Percentiles rank a stretch among this genome's conserved stretches.
phyloP scores from a whole-genome alignment of 2,113 vertebrate genomes.

The Sylvia atricapilla region DNA sequence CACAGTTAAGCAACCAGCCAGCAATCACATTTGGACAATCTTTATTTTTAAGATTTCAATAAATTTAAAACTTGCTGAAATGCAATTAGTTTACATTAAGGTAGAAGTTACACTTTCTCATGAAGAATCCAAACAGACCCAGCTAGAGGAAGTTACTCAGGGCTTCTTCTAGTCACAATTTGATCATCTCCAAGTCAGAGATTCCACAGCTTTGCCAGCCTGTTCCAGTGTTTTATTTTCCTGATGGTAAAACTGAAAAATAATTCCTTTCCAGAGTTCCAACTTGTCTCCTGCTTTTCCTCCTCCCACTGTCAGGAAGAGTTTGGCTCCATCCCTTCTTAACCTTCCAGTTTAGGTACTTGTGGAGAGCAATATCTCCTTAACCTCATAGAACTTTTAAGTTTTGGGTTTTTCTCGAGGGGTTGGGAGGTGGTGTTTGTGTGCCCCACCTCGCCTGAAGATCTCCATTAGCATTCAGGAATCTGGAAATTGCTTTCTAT shows the following conservation, averaged over 20 bases:
- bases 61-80: neutral
- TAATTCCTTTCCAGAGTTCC: neutral
- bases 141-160: neutral
- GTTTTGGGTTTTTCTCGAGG: accelerated
- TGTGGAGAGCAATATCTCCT: neutral
- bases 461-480: too few relatives aligned
- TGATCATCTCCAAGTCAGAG: neutral
- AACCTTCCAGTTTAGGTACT: neutral
- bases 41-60: neutral
- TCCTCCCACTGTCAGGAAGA: neutral
- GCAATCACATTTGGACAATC: neutral
- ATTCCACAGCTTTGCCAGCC: neutral
- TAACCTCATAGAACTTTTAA: neutral
- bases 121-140: neutral
- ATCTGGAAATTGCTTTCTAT: too few relatives aligned
- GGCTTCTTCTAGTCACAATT: neutral
- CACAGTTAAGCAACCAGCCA: neutral
- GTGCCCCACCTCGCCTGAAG: neutral
- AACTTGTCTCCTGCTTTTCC: neutral
- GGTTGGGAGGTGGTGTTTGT: neutral
- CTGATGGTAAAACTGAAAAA: neutral
- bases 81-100: neutral
- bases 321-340: neutral
- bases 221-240: neutral
- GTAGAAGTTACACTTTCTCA: neutral